A percentile compares a stretch with the other conserved stretches of the same genome.
phyloP scores from a whole-genome alignment of 2,113 vertebrate genomes.

The Leptosomus discolor region DNA sequence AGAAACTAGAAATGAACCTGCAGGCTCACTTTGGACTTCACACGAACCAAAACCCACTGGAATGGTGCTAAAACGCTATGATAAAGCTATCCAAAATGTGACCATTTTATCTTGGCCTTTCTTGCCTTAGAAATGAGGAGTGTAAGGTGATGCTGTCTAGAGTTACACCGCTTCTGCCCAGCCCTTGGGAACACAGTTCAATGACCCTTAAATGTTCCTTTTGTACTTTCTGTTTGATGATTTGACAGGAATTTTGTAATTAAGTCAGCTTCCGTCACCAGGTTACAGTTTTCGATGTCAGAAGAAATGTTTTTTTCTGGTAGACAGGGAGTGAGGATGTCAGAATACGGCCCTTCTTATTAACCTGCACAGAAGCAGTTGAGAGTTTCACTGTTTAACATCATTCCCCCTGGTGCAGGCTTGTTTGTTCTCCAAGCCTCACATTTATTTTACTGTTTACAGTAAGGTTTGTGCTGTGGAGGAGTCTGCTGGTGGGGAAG shows the following conservation, averaged over 20 bases:
- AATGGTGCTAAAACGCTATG: neutral
- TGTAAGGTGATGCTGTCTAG: neutral
- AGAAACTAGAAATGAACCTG: neutral
- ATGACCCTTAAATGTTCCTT: neutral
- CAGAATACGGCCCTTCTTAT: neutral
- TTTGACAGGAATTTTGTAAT: neutral
- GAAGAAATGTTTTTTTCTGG: neutral
- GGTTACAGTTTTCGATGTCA: neutral
- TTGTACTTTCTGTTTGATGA: neutral
- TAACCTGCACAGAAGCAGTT: neutral
- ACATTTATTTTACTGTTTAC: neutral
- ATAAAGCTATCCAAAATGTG: neutral
- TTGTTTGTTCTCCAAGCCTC: neutral
- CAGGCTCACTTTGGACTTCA: neutral
- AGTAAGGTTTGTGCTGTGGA: neutral
- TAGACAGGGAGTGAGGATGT: neutral
- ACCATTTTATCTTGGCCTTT: neutral
- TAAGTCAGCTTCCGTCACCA: neutral
- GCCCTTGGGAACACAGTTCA: neutral
- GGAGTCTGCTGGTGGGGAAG: neutral
- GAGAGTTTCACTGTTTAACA: neutral
- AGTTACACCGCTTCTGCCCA: neutral
- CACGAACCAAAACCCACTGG: neutral
- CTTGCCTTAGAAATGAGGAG: neutral
- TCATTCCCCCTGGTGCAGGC: neutral